Conservation (phyloP, 2,888 invertebrate species). For the Lycocerus yunnanus region DNA sequence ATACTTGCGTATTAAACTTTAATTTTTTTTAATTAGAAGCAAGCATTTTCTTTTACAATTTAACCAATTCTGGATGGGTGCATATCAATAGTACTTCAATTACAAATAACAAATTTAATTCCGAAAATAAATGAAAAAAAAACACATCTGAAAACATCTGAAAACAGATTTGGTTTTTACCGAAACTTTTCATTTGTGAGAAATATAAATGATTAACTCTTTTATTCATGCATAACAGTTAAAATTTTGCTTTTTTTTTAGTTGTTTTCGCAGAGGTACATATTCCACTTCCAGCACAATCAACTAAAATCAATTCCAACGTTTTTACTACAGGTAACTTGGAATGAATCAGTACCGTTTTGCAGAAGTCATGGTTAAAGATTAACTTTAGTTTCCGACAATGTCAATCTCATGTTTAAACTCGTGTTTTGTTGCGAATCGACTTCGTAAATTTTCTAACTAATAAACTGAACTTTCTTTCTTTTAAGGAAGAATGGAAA, state of each 20-base stretch:
- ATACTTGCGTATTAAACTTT: too few species aligned
- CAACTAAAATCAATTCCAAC: neutral
- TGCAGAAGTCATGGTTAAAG: constrained; percentile 7
- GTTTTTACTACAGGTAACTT: constrained; percentile 7
- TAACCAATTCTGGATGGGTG: constrained; percentile 3
- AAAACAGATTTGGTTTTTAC: neutral
- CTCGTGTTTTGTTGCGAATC: neutral
- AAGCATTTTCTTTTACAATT: neutral
- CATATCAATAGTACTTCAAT: neutral
- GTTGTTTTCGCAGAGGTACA: neutral
- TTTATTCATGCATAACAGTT: neutral
- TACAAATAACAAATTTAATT: neutral
- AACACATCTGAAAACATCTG: too few species aligned
- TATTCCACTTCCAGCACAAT: neutral
- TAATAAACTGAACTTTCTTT: neutral
- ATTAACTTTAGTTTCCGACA: constrained; percentile 2
- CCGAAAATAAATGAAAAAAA: neutral
- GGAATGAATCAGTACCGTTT: constrained; percentile 1
- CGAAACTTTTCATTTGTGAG: constrained; percentile 11
- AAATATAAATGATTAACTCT: neutral
- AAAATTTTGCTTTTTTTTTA: too few species aligned
- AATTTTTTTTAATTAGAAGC: too few species aligned
- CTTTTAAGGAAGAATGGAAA: too few species aligned
- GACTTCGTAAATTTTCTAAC: neutral
- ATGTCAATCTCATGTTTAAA: neutral